Evolutionary conservation across 2,888 invertebrate species (phyloP), one percentile per base, ranked within the genome.

Genomic region (Syrphus vitripennis): DNA sequence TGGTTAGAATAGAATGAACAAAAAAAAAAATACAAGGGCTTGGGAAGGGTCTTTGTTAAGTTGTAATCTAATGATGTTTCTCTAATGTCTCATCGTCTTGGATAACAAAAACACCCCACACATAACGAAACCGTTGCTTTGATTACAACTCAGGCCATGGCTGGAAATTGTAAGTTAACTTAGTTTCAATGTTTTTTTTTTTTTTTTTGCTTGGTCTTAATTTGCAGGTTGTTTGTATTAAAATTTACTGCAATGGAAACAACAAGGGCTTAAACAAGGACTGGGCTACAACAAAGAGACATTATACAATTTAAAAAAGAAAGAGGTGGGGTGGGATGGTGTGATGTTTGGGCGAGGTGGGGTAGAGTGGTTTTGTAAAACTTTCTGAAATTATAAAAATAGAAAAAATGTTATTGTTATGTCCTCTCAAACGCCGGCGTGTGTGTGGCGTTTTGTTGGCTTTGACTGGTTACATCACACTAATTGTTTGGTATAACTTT

Each of bases 41-140:
- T 1, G 3, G 4, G 12, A 14, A 31, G 57, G 31, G 31, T 31
- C 12, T 69, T 74, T 63, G 31, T 83, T 74, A 55, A 50, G 61
- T 45, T 65, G 26, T 65, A 76, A 82, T 67, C 72, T 42, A 77
- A 77, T 72, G 53, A 53, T 37, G 40, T 48, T 69, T 63, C 19
- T 34, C 31, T 69, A 42, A 69, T 69, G 61, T 19, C 67, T n/a
- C 67, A 69, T 71, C 40, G 19, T 34, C 37, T 48, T 70, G 53
- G 6, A 12, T 26, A 45, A 31, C 61, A 61, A 45, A 75, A 45
- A 6, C 34, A 45, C 4, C 55, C 45, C 7, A 55, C 57, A 40
- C 37, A 19, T 26, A 19, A 40, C 26, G 40, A 50, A 34, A 53
- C 42, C 1, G 7, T 45, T 65, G 78, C 24, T 53, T 59, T 77